Percentiles rank a stretch among this genome's conserved stretches.
These are phyloP conservation scores for Acropternis orthonyx DNA, from an alignment of 2,797 vertebrate genomes.

Conservation along the genomic window DNA sequence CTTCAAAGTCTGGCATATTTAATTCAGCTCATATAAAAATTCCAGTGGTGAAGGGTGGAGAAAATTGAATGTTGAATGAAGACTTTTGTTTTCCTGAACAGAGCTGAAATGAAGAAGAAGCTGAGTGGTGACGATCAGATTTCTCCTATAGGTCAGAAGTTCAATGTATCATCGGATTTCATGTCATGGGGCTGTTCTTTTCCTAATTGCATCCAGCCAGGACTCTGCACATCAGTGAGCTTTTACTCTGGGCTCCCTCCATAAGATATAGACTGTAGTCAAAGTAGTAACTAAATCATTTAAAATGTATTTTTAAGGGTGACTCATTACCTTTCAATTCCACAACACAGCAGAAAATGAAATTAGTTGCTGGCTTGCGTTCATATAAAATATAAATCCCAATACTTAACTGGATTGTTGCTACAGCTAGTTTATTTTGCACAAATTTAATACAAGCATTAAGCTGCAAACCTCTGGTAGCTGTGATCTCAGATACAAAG, in stretches of 20 bases:
- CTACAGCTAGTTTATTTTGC: not conserved
- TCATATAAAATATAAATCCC: not conserved
- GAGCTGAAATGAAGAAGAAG: constrained; percentile 29
- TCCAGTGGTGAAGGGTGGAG: constrained; percentile 12
- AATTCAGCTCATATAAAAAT: constrained; percentile 30
- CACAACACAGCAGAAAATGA: not conserved
- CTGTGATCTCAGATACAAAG: not conserved
- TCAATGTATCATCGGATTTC: constrained; percentile 33
- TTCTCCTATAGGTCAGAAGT: constrained; percentile 55
- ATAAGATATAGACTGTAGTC: not conserved
- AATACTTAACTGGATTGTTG: not conserved
- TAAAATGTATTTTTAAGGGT: not conserved
- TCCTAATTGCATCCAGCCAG: constrained; percentile 31
- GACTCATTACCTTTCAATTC: constrained; percentile 13
- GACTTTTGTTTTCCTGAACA: constrained; percentile 18
- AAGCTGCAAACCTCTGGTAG: not conserved
- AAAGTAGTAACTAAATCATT: not conserved
- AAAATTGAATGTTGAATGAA: constrained; percentile 15
- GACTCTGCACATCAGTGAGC: not conserved
- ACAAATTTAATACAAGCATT: not conserved
- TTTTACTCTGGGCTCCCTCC: not conserved
- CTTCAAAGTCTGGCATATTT: not conserved
- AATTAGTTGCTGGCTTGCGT: not conserved
- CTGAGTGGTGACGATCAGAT: not conserved
- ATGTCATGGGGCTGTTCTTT: constrained; percentile 18